phyloP scores from a whole-genome alignment of 2,113 vertebrate genomes.

The Tenebrosternarchus preto region DNA sequence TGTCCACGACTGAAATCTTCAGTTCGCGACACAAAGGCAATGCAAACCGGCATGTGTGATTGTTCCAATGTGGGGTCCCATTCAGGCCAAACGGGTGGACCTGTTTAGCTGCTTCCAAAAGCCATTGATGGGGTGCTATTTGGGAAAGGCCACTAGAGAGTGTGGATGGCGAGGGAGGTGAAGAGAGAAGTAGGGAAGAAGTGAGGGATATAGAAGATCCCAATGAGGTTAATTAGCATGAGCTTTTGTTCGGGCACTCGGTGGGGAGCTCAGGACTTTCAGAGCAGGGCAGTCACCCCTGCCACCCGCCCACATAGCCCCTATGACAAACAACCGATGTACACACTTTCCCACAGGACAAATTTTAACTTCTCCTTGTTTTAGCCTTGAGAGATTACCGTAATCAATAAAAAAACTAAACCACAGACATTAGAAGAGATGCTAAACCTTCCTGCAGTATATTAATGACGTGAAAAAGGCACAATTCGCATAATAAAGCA shows the following conservation, averaged over 20 bases:
- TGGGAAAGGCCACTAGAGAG: constrained; percentile 49
- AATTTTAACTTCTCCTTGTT: not conserved
- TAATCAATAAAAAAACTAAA: constrained; percentile 4
- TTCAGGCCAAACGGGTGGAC: constrained; percentile 40
- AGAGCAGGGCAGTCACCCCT: constrained; percentile 47
- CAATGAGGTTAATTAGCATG: constrained; percentile 66
- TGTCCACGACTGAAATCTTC: constrained; percentile 8
- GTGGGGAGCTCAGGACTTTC: constrained; percentile 63
- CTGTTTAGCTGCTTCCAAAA: constrained; percentile 42
- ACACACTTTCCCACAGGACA: constrained; percentile 31
- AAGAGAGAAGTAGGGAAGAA: constrained; percentile 43
- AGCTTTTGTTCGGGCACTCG: constrained; percentile 62
- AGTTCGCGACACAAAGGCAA: constrained; percentile 29
- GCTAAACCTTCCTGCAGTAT: too few relatives aligned
- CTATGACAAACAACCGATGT: constrained; percentile 11
- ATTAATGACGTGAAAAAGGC: too few relatives aligned
- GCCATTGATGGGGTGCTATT: constrained; percentile 46
- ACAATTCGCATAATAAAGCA: too few relatives aligned
- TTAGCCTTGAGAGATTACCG: not conserved
- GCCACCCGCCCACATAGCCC: constrained; percentile 22
- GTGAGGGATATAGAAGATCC: constrained; percentile 60
- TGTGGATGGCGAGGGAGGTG: constrained; percentile 46
- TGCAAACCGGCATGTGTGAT: constrained; percentile 11
- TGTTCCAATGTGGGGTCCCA: constrained; percentile 21
- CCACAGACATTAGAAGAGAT: not conserved